Evolutionary conservation across 2,888 invertebrate species (phyloP).

Genomic region (Boloria selene): DNA sequence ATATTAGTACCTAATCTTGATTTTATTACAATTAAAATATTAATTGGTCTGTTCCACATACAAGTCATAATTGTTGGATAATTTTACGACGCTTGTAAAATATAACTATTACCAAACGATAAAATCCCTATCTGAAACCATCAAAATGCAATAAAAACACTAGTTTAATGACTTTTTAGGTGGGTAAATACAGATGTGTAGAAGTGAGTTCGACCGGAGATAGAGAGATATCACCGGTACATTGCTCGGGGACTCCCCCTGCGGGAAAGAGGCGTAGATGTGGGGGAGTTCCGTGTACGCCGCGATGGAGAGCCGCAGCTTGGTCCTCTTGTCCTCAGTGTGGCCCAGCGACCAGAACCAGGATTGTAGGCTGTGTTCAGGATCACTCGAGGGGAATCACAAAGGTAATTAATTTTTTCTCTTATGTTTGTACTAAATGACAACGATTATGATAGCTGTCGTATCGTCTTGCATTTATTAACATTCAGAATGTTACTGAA

Average conservation of each 20-base stretch:
- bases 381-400: constrained; percentile 74
- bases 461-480: no score
- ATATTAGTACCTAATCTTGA: background rate
- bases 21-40: background rate
- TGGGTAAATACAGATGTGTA: constrained; percentile 87
- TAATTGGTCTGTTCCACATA: no score
- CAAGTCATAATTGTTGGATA: no score
- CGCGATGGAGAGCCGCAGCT: constrained; percentile 89
- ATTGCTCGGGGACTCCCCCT: constrained; percentile 84
- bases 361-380: constrained; percentile 89
- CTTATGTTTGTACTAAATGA: no score
- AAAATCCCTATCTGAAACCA: no score
- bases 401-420: constrained; percentile 53
- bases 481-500: no score
- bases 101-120: no score
- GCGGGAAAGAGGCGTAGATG: constrained; percentile 82
- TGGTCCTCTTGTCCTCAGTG: constrained; percentile 92
- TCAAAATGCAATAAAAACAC: background rate
- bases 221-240: constrained; percentile 82
- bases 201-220: constrained; percentile 80
- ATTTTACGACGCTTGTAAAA: no score
- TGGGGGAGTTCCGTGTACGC: constrained; percentile 90
- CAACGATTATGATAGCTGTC: no score
- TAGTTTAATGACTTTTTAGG: constrained; percentile 66
- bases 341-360: constrained; percentile 87